Evolutionary conservation across 2,888 invertebrate species (phyloP).

Genomic region (Eudasyphora cyanicolor): DNA sequence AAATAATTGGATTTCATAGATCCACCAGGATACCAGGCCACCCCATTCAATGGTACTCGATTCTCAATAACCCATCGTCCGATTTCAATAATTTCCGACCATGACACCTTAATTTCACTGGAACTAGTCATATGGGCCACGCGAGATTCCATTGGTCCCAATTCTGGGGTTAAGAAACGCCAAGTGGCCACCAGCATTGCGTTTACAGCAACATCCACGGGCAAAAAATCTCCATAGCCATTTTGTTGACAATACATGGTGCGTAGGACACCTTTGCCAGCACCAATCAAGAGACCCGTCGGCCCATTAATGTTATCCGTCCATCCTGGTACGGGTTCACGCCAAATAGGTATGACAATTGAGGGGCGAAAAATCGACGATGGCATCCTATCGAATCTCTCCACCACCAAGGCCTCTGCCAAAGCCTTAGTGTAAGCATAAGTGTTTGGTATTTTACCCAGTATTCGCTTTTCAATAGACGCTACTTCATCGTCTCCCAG

Average conservation of each 20-base stretch:
- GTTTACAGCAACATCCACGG: conserved; percentile 91
- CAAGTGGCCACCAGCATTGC: conserved; percentile 80
- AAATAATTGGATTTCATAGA: conserved; percentile 90
- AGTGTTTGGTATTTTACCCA: conserved; percentile 91
- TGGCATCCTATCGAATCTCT: conserved; percentile 89
- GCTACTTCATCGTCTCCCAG: conserved; percentile 87
- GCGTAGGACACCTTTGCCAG: conserved; percentile 93
- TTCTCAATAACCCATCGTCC: conserved; percentile 88
- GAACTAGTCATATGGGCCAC: conserved; percentile 90
- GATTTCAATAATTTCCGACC: conserved; percentile 92
- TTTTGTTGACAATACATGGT: conserved; percentile 91
- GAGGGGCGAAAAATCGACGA: conserved; percentile 91
- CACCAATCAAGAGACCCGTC: conserved; percentile 88
- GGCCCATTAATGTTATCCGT: conserved; percentile 97
- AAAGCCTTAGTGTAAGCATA: conserved; percentile 96
- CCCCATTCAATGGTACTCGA: conserved; percentile 91
- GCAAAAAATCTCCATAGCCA: conserved; percentile 89
- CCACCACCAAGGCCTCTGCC: conserved; percentile 90
- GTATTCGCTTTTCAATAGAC: conserved; percentile 84
- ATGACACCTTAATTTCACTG: conserved; percentile 89
- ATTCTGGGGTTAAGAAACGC: conserved; percentile 72
- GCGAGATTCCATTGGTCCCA: conserved; percentile 73
- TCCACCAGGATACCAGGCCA: conserved; percentile 93
- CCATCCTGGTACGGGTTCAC: conserved; percentile 93
- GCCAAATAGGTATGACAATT: conserved; percentile 93